A percentile compares a stretch with the other conserved stretches of the same genome.
Evolutionary conservation across 2,797 vertebrate species (phyloP).

Genomic region (Enteromius thamalakanensis): DNA sequence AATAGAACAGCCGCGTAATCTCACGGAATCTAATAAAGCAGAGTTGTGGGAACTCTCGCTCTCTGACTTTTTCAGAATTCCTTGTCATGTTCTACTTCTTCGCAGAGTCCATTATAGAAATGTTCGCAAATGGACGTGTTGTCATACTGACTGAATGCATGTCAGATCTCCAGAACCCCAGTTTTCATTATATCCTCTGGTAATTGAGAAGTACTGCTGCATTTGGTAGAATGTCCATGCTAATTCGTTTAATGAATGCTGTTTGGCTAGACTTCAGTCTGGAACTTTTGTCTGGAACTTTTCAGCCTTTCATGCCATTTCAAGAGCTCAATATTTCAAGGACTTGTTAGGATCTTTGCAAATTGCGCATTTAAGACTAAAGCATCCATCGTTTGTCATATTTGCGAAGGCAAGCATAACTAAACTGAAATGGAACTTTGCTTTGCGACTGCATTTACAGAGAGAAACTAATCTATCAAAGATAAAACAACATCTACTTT

Average conservation of each 20-base stretch:
- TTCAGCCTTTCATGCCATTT: slow-evolving; percentile 13
- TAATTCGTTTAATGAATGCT: slow-evolving; percentile 41
- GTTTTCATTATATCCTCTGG: slow-evolving; percentile 25
- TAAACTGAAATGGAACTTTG: slow-evolving; percentile 1
- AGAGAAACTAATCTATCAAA: not conserved
- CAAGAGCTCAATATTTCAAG: slow-evolving; percentile 6
- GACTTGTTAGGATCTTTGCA: not conserved
- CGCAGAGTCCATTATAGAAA: slow-evolving; percentile 1
- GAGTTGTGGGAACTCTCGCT: slow-evolving; percentile 22
- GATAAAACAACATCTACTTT: not conserved
- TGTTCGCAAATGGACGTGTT: slow-evolving; percentile 20
- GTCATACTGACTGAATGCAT: slow-evolving; percentile 29
- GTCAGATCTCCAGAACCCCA: slow-evolving; percentile 23
- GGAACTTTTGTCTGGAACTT: slow-evolving; percentile 22
- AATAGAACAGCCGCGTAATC: slow-evolving; percentile 45
- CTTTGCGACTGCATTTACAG: not conserved
- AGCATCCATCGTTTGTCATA: not conserved
- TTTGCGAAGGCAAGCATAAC: not conserved
- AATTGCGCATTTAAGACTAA: not conserved
- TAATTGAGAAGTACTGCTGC: slow-evolving; percentile 41
- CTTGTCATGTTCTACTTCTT: not conserved
- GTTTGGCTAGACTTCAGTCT: slow-evolving; percentile 46
- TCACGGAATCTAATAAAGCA: slow-evolving; percentile 33
- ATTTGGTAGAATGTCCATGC: slow-evolving; percentile 18
- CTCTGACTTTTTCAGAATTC: slow-evolving; percentile 2